Percentiles rank a stretch among this genome's conserved stretches.
These are phyloP conservation scores for Sinelater perroti DNA, from an alignment of 2,888 invertebrate genomes.

Conservation along the genomic window DNA sequence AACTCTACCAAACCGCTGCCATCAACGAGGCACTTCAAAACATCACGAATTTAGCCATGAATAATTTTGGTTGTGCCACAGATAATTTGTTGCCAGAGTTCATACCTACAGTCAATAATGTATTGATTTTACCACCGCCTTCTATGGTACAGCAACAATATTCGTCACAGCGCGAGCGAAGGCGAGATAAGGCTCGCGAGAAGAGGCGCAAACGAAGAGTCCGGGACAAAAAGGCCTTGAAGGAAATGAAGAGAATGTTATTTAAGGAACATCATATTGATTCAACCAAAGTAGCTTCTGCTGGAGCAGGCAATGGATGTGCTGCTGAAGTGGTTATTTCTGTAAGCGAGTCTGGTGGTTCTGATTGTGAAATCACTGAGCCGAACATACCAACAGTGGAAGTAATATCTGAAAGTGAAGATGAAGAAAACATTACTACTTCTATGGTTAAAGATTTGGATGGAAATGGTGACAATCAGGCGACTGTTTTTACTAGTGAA, in stretches of 20 bases:
- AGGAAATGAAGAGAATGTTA: neutral
- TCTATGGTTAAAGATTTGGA: neutral
- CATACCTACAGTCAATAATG: constrained; percentile 17
- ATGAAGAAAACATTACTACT: neutral
- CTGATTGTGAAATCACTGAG: constrained; percentile 5
- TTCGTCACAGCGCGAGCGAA: too few relatives aligned
- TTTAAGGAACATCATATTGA: constrained; percentile 1
- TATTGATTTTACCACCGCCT: constrained; percentile 16
- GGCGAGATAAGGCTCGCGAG: neutral
- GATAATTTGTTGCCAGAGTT: too few relatives aligned
- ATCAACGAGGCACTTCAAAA: neutral
- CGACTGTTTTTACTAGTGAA: neutral
- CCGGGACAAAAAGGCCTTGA: neutral
- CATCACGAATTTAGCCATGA: too few relatives aligned
- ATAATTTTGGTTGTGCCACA: too few relatives aligned
- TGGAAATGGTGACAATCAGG: neutral
- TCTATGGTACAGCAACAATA: too few relatives aligned
- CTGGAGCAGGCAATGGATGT: too few relatives aligned
- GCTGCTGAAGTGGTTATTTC: neutral
- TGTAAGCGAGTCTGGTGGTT: neutral
- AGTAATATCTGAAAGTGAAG: constrained; percentile 4
- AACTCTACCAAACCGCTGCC: neutral
- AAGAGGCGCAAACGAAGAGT: neutral
- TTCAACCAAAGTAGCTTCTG: neutral
- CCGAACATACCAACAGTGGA: neutral